Percentiles rank a stretch among this genome's conserved stretches.
Conservation (phyloP, 2,113 vertebrate genomes). For the Otocyon megalotis region DNA sequence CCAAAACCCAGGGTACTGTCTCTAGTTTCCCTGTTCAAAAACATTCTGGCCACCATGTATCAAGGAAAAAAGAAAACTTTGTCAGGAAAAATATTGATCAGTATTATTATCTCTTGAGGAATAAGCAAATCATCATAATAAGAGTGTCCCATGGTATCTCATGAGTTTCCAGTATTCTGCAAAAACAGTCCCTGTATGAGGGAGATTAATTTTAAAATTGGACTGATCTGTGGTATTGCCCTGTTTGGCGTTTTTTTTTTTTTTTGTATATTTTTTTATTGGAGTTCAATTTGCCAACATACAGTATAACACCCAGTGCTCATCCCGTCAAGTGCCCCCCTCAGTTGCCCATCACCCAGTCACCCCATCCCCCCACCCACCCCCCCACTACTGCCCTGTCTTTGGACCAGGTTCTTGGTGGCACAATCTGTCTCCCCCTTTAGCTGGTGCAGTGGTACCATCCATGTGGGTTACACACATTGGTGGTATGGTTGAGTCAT, state of each 20-base stretch:
- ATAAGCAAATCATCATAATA: not conserved
- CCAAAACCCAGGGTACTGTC: not conserved
- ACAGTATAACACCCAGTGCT: no score
- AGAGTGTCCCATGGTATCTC: not conserved
- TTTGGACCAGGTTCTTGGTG: not conserved
- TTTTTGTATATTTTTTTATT: no score
- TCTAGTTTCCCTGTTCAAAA: not conserved
- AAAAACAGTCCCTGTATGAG: not conserved
- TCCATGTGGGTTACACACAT: not conserved
- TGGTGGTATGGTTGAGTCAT: not conserved
- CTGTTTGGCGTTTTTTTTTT: no score
- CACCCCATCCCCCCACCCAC: no score
- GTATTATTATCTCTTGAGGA: slow-evolving; percentile 9
- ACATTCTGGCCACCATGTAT: not conserved
- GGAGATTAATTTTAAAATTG: not conserved
- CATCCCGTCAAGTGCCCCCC: no score
- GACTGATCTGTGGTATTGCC: not conserved
- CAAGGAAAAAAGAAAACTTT: slow-evolving; percentile 10
- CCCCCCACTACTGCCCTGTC: not conserved
- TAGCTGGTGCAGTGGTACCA: not conserved
- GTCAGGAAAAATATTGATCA: not conserved
- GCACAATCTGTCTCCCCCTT: not conserved
- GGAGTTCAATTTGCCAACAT: no score
- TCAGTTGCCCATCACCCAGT: no score
- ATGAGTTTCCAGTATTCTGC: not conserved